Percentiles rank a stretch among this genome's conserved stretches.
phyloP scores from a whole-genome alignment of 2,113 vertebrate genomes.

The Addax nasomaculatus region DNA sequence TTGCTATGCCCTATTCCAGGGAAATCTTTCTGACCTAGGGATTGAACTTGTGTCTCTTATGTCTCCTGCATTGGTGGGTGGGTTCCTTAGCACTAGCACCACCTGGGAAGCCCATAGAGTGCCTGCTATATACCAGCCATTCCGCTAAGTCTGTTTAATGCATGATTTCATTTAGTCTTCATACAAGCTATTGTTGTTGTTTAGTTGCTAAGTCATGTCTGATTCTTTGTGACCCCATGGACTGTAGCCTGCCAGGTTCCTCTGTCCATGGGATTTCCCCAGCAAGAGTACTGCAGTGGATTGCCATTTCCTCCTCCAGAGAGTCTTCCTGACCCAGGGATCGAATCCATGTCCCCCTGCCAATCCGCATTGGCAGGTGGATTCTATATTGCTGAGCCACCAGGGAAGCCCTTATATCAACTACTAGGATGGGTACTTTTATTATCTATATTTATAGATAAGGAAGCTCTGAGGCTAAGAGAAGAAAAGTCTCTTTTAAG shows the following conservation, averaged over 20 bases:
- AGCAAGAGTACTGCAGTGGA: neutral
- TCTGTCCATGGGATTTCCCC: neutral
- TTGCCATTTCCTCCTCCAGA: neutral
- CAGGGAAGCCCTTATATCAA: neutral
- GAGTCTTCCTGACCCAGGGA: neutral
- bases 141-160: neutral
- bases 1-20: neutral
- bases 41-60: neutral
- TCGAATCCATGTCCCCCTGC: neutral
- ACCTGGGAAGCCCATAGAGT: neutral
- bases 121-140: neutral
- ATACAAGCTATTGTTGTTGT: neutral
- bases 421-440: neutral
- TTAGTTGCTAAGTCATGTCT: neutral
- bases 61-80: neutral
- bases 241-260: neutral
- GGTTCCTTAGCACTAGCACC: neutral
- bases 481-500: neutral
- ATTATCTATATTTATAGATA: neutral
- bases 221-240: neutral
- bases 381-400: neutral
- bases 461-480: neutral
- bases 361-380: neutral
- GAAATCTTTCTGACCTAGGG: neutral
- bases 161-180: neutral